phyloP scores from a whole-genome alignment of 2,797 vertebrate species.

The Neosalanx taihuensis region DNA sequence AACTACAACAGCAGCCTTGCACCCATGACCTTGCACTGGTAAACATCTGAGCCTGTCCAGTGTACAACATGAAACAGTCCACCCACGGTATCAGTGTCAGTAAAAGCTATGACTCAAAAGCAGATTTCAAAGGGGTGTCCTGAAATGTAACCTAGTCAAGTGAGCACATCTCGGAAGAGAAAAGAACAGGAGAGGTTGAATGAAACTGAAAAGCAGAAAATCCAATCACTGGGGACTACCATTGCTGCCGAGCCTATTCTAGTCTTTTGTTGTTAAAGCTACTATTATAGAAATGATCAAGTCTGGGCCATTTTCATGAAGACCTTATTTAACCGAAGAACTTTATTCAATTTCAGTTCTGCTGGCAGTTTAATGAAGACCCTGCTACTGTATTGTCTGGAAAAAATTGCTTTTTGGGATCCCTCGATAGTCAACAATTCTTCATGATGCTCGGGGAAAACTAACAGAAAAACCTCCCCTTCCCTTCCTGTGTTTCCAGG shows the following conservation, averaged over 20 bases:
- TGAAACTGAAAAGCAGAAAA: neutral
- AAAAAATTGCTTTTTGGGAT: neutral
- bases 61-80: too few relatives aligned
- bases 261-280: too few relatives aligned
- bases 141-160: neutral
- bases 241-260: too few relatives aligned
- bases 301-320: too few relatives aligned
- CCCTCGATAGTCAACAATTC: constrained; percentile 6
- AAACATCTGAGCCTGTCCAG: neutral
- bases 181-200: too few relatives aligned
- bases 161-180: too few relatives aligned
- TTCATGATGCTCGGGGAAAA: neutral
- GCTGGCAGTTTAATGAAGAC: neutral
- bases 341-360: neutral
- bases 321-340: neutral
- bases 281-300: too few relatives aligned
- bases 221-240: too few relatives aligned
- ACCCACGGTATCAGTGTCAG: neutral
- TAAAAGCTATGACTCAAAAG: neutral
- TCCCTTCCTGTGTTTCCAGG: constrained; percentile 62
- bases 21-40: neutral
- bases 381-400: neutral
- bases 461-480: neutral
- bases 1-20: neutral
- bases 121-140: neutral